Conservation (phyloP, 2,113 vertebrate species). For the Porphyrio hochstetteri region DNA sequence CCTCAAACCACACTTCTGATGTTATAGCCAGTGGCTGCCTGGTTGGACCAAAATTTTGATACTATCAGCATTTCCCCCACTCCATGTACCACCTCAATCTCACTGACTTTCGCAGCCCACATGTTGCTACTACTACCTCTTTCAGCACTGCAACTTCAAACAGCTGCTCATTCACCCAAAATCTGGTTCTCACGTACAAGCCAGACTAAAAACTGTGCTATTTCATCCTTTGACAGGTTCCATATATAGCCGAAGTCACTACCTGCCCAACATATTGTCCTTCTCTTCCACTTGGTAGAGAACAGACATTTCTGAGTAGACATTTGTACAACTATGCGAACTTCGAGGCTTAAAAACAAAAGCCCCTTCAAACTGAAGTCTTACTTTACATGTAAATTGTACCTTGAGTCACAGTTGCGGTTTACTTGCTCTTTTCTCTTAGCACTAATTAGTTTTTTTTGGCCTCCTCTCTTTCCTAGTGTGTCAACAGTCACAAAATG, state of each 20-base stretch:
- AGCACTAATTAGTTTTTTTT: neutral
- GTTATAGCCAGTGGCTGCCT: neutral
- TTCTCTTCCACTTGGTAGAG: neutral
- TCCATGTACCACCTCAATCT: neutral
- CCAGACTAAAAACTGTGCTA: neutral
- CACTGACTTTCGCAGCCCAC: neutral
- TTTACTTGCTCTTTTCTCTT: neutral
- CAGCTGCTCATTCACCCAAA: neutral
- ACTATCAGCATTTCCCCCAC: neutral
- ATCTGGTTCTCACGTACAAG: neutral
- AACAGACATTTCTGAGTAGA: neutral
- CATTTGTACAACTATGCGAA: neutral
- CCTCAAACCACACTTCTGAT: neutral
- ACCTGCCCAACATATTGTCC: fast-evolving
- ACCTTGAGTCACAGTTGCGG: neutral
- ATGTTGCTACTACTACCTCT: neutral
- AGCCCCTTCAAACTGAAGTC: neutral
- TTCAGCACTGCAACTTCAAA: neutral
- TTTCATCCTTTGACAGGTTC: neutral
- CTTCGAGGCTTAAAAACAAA: neutral
- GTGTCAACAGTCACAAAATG: neutral
- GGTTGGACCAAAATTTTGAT: neutral
- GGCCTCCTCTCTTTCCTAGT: neutral
- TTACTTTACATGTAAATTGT: neutral
- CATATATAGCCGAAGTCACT: neutral